Evolutionary conservation across 2,113 vertebrate genomes (phyloP).

Genomic region (Sorex araneus): DNA sequence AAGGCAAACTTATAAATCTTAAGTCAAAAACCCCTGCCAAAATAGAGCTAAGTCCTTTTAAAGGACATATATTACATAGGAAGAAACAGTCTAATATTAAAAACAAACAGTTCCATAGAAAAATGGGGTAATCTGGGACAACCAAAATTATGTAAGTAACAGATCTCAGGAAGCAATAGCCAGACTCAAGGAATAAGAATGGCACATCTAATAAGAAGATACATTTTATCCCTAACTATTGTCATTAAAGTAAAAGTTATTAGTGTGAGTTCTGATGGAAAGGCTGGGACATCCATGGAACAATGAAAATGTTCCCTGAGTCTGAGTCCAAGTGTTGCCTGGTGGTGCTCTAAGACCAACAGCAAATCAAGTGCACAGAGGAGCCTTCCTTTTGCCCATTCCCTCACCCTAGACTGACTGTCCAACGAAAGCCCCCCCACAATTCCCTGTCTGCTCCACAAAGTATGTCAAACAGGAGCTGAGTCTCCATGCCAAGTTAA

Average conservation of each 20-base stretch:
- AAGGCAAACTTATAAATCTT: conserved; percentile 57
- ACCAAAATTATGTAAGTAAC: neutral
- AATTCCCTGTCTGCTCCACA: neutral
- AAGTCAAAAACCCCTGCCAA: conserved; percentile 48
- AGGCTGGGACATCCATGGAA: neutral
- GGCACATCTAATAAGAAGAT: neutral
- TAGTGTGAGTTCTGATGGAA: fast-evolving
- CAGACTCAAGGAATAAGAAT: neutral
- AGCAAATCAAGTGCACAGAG: conserved; percentile 87
- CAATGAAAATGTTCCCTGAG: conserved; percentile 71
- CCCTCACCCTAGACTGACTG: conserved; percentile 41
- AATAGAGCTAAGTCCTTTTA: neutral
- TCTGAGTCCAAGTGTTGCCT: neutral
- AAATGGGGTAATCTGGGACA: neutral
- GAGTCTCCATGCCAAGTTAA: conserved; percentile 30
- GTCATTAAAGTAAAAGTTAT: conserved; percentile 21
- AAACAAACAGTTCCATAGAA: neutral
- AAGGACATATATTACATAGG: neutral
- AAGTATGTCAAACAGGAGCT: conserved; percentile 28
- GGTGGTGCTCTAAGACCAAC: conserved; percentile 81
- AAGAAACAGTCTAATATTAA: neutral
- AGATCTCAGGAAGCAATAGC: neutral
- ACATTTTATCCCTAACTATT: neutral
- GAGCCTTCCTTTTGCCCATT: conserved; percentile 85
- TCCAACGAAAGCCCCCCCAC: conserved; percentile 54